Evolutionary conservation across 2,888 invertebrate species (phyloP), one percentile per base, ranked within the genome.

Genomic region (Actias luna): DNA sequence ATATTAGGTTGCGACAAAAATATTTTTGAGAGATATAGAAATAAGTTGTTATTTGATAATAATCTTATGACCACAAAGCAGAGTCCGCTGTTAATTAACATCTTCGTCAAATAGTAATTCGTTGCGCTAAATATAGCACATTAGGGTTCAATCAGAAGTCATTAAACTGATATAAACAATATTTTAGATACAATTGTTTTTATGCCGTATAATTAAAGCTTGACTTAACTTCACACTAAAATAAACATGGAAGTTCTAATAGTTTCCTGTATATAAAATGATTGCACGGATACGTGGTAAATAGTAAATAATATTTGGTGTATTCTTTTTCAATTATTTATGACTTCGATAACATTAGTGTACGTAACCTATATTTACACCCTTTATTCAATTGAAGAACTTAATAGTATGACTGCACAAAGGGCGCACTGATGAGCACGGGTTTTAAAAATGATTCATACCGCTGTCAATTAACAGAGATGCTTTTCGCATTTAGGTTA

Each of bases 381-480:
- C 65, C 65, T 46, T 62, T 55, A 59, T 58, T 64, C 61, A 50
- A 52, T 39, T 64, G 64, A 67, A 64, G 55, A 67, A 69, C 57
- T 62, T 64, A 58, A 42, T 60, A 60, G 39, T 60, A 63, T 1
- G 31, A 62, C 62, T 67, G 68, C 63, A 72, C 67, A 74, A 72
- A 70, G 66, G 65, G 66, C 63, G 59, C 60, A 60, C 64, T 69
- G 69, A 72, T 62, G 35, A 36, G 67, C 62, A 73, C 68, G 60
- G 67, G 62, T 60, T 62, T 67, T 65, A 67, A 66, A 70, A 69
- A 68, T 74, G 71, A 82, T 69, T 78, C 75, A 80, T 71, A 66
- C 66, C 64, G 71, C 68, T 70, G 64, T 66, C 69, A 71, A 75
- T 78, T 74, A 76, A 75, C 73, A 73, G 73, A 77, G 65, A 76